Conservation (phyloP, 2,797 vertebrate species). For the Melanotaenia boesemani region DNA sequence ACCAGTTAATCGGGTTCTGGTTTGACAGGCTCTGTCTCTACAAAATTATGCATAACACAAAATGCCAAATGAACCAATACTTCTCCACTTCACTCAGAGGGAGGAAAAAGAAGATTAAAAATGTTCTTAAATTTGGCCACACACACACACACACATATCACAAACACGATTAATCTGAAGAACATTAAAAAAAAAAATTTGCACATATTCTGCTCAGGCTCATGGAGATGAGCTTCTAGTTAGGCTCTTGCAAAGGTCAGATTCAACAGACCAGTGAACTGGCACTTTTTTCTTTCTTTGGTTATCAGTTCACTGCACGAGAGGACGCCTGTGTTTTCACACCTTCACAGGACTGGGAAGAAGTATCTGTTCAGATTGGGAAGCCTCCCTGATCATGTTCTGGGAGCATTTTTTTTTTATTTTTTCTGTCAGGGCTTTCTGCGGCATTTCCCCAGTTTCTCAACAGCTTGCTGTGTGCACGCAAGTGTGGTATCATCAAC, state of each 20-base stretch:
- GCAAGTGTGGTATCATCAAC: constrained; percentile 1
- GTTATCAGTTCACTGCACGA: neutral
- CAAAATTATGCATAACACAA: constrained; percentile 66
- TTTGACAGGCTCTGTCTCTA: constrained; percentile 69
- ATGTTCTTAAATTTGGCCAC: neutral
- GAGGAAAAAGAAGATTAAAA: neutral
- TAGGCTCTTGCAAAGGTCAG: constrained; percentile 60
- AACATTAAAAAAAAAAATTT: constrained; percentile 24
- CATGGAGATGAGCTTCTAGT: constrained; percentile 35
- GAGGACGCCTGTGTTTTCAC: constrained; percentile 15
- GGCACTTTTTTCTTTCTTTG: constrained; percentile 22
- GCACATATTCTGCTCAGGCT: constrained; percentile 37
- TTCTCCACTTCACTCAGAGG: constrained; percentile 4
- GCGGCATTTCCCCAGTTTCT: neutral
- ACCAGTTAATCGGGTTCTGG: constrained; percentile 65
- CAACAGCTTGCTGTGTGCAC: neutral
- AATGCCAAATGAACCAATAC: constrained; percentile 62
- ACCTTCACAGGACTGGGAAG: neutral
- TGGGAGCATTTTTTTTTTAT: constrained; percentile 10
- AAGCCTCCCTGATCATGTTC: neutral
- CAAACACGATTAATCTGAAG: constrained; percentile 32
- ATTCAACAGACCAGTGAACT: constrained; percentile 32
- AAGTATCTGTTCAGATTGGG: neutral
- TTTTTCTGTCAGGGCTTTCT: neutral
- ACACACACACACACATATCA: constrained; percentile 12